phyloP scores from a whole-genome alignment of 1,140 invertebrate genomes.

The Coelopa frigida region DNA sequence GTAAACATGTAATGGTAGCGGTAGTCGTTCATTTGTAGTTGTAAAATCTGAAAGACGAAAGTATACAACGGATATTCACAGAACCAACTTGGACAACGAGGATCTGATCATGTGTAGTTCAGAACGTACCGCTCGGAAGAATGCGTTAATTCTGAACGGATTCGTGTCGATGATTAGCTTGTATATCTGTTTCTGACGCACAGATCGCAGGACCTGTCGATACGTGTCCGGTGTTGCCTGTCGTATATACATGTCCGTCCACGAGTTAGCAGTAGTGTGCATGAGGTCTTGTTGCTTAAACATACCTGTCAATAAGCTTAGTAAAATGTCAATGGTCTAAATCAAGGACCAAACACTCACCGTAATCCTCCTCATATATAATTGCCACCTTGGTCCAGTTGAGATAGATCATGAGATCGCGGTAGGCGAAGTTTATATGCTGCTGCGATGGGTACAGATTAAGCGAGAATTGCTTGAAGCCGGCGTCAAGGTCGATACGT shows the following conservation, averaged over 20 bases:
- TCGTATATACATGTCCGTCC: slow-evolving; percentile 77
- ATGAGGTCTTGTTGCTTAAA: slow-evolving; percentile 81
- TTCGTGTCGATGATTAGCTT: slow-evolving; percentile 81
- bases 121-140: slow-evolving; percentile 66
- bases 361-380: slow-evolving; percentile 70
- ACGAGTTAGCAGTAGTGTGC: slow-evolving; percentile 56
- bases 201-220: slow-evolving; percentile 67
- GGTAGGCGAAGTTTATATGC: slow-evolving; percentile 75
- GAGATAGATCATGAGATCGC: slow-evolving; percentile 78
- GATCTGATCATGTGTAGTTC: too few relatives aligned
- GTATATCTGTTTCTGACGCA: slow-evolving; percentile 74
- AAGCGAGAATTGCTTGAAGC: slow-evolving; percentile 72
- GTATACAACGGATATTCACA: slow-evolving; percentile 3
- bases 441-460: slow-evolving; percentile 83
- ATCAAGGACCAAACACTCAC: slow-evolving; percentile 16
- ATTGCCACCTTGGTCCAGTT: slow-evolving; percentile 92
- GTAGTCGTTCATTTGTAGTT: slow-evolving; percentile 86
- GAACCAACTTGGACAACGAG: too few relatives aligned
- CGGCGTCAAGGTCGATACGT: slow-evolving; percentile 61
- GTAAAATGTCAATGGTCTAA: neutral
- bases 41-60: slow-evolving; percentile 26
- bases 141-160: slow-evolving; percentile 63
- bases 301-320: slow-evolving; percentile 50
- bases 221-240: slow-evolving; percentile 68
- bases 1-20: slow-evolving; percentile 91